Percentiles rank a stretch among this genome's conserved stretches.
Conservation (phyloP, 2,797 vertebrate genomes). For the Epinephelus malabaricus region DNA sequence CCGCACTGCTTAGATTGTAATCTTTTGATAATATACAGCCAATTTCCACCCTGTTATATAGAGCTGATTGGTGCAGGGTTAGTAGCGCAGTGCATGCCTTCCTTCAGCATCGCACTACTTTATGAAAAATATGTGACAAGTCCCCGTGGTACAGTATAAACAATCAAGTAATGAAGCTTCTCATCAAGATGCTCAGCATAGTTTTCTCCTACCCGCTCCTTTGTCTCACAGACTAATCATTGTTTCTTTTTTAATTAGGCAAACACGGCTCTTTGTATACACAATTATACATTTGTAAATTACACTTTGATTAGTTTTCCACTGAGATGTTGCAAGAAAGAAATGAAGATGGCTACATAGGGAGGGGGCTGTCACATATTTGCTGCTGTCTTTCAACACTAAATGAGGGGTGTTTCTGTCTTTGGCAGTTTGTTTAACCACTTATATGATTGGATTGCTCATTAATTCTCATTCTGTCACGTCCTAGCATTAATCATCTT, state of each 20-base stretch:
- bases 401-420: conserved; percentile 67
- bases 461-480: conserved; percentile 74
- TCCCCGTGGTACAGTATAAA: conserved; percentile 45
- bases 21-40: conserved; percentile 79
- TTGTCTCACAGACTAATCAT: conserved; percentile 50
- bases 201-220: conserved; percentile 13
- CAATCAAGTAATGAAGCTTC: conserved; percentile 51
- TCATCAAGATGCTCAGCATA: conserved; percentile 43
- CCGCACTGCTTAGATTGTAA: conserved; percentile 71
- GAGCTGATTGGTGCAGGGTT: conserved; percentile 65
- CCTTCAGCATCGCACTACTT: conserved; percentile 18
- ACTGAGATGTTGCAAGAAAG: conserved; percentile 59
- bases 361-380: conserved; percentile 59
- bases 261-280: conserved; percentile 44
- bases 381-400: conserved; percentile 64
- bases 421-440: conserved; percentile 69
- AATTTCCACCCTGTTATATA: conserved; percentile 65
- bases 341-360: conserved; percentile 34
- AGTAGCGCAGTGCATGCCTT: conserved; percentile 23
- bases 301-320: conserved; percentile 68
- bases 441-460: conserved; percentile 77
- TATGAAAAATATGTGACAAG: conserved; percentile 21
- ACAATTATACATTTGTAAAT: conserved; percentile 58
- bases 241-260: conserved; percentile 61
- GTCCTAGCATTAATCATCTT: conserved; percentile 67